Conservation (phyloP, 2,888 invertebrate genomes). For the Philereme vetulata region DNA sequence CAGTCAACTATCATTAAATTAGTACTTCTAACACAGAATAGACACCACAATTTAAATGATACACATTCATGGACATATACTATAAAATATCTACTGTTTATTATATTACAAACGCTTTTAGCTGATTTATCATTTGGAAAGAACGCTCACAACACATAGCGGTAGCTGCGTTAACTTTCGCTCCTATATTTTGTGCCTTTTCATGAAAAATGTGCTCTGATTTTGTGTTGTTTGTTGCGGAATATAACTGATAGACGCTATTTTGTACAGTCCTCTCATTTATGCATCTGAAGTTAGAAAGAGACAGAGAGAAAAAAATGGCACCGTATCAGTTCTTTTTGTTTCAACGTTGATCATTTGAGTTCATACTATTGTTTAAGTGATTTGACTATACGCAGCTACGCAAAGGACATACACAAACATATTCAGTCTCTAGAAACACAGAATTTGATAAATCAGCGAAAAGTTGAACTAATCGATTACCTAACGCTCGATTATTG, state of each 20-base stretch:
- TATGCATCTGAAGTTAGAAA: constrained; percentile 1
- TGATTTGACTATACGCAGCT: constrained; percentile 12
- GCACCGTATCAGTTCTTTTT: background rate
- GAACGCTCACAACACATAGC: constrained; percentile 44
- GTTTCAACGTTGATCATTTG: background rate
- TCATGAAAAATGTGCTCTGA: constrained; percentile 4
- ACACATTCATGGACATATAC: constrained; percentile 82
- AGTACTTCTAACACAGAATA: constrained; percentile 79
- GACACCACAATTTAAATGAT: constrained; percentile 83
- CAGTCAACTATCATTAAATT: constrained; percentile 77
- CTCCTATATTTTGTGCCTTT: constrained; percentile 1
- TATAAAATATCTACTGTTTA: constrained; percentile 69
- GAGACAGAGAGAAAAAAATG: constrained; percentile 12
- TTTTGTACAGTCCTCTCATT: constrained; percentile 13
- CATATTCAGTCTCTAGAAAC: constrained; percentile 68
- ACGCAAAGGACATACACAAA: constrained; percentile 38
- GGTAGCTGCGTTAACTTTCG: constrained; percentile 31
- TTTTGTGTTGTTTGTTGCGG: background rate
- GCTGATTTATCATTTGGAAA: constrained; percentile 65
- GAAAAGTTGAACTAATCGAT: constrained; percentile 65
- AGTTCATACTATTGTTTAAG: background rate
- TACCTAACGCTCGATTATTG: constrained; percentile 74
- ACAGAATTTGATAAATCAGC: constrained; percentile 63
- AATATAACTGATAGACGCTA: background rate
- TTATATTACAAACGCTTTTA: constrained; percentile 68